These are phyloP conservation scores for Aphrophora alni DNA, from an alignment of 2,888 invertebrate genomes.

Conservation along the genomic window DNA sequence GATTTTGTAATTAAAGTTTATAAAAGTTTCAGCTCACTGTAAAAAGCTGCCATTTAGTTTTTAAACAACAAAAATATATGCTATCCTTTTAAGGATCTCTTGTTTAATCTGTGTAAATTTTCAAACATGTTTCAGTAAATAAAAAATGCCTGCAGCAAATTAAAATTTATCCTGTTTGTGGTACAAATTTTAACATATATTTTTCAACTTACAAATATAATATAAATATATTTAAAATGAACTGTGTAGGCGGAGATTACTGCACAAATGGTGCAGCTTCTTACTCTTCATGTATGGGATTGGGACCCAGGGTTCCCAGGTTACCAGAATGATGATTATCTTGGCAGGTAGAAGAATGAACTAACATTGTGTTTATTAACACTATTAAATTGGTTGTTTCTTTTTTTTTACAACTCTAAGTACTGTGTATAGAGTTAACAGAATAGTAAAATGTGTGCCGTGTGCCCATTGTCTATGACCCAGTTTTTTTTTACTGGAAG, in stretches of 20 bases:
- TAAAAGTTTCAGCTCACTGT: too few species aligned
- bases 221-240: neutral
- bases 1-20: too few species aligned
- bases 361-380: neutral
- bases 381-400: neutral
- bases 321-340: constrained; percentile 79
- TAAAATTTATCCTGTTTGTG: too few species aligned
- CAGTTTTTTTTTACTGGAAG: neutral
- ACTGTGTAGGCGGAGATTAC: constrained; percentile 72
- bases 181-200: too few species aligned
- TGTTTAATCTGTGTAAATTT: too few species aligned
- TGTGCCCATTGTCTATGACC: neutral
- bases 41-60: too few species aligned
- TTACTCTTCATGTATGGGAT: constrained; percentile 81
- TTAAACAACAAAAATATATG: too few species aligned
- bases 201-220: too few species aligned
- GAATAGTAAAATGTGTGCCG: neutral
- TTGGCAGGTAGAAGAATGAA: constrained; percentile 71
- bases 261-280: constrained; percentile 75
- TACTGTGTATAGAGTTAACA: neutral
- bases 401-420: neutral
- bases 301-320: constrained; percentile 82
- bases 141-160: too few species aligned
- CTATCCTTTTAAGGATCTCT: too few species aligned
- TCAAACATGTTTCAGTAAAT: too few species aligned